Evolutionary conservation across 64 coral and sea anemone species (phyloP).

Genomic region (Porites australiensis): DNA sequence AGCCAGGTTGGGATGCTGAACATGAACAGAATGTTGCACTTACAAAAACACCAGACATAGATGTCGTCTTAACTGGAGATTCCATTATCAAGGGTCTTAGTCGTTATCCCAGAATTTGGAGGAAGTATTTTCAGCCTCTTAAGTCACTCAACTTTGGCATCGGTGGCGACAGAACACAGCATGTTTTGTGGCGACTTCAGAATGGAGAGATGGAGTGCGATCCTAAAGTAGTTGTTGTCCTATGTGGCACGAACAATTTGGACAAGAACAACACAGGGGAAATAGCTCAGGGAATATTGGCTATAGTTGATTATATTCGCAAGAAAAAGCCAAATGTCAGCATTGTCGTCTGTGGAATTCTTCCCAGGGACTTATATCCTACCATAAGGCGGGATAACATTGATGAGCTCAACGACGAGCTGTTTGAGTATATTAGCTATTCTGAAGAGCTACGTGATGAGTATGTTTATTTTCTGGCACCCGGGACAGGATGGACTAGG

Average conservation of each 20-base stretch:
- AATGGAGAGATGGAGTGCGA: conserved; percentile 92
- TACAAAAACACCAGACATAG: conserved; percentile 8
- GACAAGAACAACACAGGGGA: conserved; percentile 82
- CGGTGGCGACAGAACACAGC: conserved; percentile 93
- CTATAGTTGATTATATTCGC: conserved; percentile 89
- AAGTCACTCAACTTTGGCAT: conserved; percentile 93
- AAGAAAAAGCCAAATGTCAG: conserved; percentile 68
- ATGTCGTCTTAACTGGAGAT: conserved; percentile 88
- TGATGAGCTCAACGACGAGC: conserved; percentile 75
- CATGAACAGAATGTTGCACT: conserved; percentile 66
- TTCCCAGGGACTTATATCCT: conserved; percentile 87
- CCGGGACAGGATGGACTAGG: conserved; percentile 88
- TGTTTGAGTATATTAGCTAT: conserved; percentile 87
- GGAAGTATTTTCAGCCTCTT: conserved; percentile 76
- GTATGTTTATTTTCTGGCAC: conserved; percentile 85
- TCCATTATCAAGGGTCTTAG: conserved; percentile 96
- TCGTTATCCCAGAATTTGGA: conserved; percentile 95
- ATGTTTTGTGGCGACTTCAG: conserved; percentile 94
- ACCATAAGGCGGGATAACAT: conserved; percentile 74
- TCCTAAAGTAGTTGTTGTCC: conserved; percentile 83
- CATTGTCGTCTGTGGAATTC: conserved; percentile 80
- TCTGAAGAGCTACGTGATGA: conserved; percentile 82
- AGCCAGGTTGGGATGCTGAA: conserved; percentile 75
- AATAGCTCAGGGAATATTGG: conserved; percentile 84
- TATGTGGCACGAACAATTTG: conserved; percentile 97